Conservation (phyloP, 2,797 vertebrate genomes). For the Tympanoctomys barrerae region DNA sequence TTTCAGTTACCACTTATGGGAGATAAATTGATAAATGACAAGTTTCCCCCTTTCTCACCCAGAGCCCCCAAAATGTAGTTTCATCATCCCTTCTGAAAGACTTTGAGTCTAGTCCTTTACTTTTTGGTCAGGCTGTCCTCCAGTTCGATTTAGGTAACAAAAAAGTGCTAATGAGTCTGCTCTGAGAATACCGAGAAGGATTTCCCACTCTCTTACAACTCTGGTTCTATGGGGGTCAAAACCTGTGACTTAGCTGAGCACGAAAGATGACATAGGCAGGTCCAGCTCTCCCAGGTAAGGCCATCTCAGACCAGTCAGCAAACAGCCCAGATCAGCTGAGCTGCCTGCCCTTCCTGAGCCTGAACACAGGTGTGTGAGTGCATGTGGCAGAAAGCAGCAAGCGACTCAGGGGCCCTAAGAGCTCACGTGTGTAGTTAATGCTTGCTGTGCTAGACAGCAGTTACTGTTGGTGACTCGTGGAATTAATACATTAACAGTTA, state of each 20-base stretch:
- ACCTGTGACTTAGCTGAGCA: background rate
- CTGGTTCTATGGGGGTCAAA: background rate
- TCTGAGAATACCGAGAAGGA: background rate
- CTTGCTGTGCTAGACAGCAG: accelerated
- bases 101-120: background rate
- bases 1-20: background rate
- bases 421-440: background rate
- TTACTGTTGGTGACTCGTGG: background rate
- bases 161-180: accelerated
- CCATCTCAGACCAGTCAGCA: background rate
- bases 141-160: background rate
- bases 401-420: background rate
- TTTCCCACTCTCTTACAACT: background rate
- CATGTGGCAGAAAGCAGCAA: background rate
- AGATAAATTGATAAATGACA: background rate
- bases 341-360: accelerated
- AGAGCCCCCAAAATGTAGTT: background rate
- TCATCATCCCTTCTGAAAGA: background rate
- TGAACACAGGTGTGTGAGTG: accelerated
- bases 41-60: background rate
- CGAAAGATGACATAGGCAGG: background rate
- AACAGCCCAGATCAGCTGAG: background rate
- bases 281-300: background rate
- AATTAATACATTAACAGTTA: background rate
- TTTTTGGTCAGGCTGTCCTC: too few relatives aligned